Evolutionary conservation across 2,888 invertebrate genomes (phyloP).

Genomic region (Stictocephala bisonia): DNA sequence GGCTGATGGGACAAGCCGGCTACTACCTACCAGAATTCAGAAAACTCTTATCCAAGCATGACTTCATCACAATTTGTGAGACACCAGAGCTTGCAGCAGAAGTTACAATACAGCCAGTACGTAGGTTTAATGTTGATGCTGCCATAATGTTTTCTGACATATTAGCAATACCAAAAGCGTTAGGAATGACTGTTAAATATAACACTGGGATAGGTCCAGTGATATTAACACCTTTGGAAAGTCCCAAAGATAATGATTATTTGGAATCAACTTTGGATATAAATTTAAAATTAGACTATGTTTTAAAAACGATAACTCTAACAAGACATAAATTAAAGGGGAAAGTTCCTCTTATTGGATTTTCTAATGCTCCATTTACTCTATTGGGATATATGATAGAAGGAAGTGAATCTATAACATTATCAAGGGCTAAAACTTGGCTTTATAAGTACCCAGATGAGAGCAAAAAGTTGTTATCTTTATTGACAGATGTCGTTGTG

Average conservation of each 20-base stretch:
- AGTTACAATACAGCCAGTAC: slow-evolving; percentile 92
- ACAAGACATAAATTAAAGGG: slow-evolving; percentile 90
- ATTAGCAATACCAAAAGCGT: slow-evolving; percentile 93
- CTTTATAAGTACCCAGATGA: slow-evolving; percentile 82
- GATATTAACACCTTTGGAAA: slow-evolving; percentile 82
- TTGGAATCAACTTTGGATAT: slow-evolving; percentile 74
- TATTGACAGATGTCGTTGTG: slow-evolving; percentile 83
- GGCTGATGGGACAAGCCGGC: slow-evolving; percentile 99
- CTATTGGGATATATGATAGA: slow-evolving; percentile 99
- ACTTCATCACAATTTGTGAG: slow-evolving; percentile 92
- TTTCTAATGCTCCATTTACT: slow-evolving; percentile 97
- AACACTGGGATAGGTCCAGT: slow-evolving; percentile 90
- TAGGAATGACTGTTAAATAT: slow-evolving; percentile 95
- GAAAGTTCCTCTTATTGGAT: slow-evolving; percentile 93
- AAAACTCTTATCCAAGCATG: slow-evolving; percentile 83
- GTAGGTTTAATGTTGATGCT: slow-evolving; percentile 84
- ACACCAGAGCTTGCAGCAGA: slow-evolving; percentile 92
- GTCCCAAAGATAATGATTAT: slow-evolving; percentile 77
- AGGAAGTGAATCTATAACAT: slow-evolving; percentile 93
- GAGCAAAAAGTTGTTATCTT: slow-evolving; percentile 78
- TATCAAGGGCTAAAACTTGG: slow-evolving; percentile 93
- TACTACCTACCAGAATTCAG: slow-evolving; percentile 89
- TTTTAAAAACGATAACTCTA: slow-evolving; percentile 94
- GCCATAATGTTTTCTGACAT: slow-evolving; percentile 99
- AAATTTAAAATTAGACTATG: slow-evolving; percentile 77